A percentile compares a stretch with the other conserved stretches of the same genome.
These are phyloP conservation scores for Plecotus auritus DNA, from an alignment of 2,113 vertebrate genomes.

Conservation along the genomic window DNA sequence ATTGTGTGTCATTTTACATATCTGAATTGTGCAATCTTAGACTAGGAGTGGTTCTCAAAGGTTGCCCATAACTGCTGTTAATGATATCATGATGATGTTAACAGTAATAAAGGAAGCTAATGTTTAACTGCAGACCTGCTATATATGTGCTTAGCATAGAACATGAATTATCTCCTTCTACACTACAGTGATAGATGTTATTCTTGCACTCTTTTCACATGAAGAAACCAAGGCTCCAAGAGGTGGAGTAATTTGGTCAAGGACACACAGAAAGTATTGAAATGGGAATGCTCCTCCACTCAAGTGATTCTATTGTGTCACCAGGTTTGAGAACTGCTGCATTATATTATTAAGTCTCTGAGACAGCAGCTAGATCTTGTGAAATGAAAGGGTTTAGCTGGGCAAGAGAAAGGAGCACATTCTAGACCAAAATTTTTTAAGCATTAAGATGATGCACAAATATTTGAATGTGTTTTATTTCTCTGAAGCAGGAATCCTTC, in stretches of 20 bases:
- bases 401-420: not conserved
- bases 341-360: not conserved
- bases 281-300: not conserved
- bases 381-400: not conserved
- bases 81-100: not conserved
- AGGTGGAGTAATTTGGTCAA: not conserved
- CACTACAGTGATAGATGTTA: not conserved
- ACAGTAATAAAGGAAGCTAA: not conserved
- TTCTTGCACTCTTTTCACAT: not conserved
- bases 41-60: not conserved
- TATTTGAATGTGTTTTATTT: not conserved
- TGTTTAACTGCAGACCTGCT: not conserved
- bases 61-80: not conserved
- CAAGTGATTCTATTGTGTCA: not conserved
- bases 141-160: not conserved
- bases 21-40: not conserved
- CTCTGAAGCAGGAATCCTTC: not conserved
- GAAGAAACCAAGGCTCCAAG: not conserved
- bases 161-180: not conserved
- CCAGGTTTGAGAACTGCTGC: not conserved
- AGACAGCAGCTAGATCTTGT: not conserved
- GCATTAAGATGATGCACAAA: not conserved
- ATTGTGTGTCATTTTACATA: not conserved
- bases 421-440: not conserved
- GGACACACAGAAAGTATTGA: not conserved